Evolutionary conservation across 2,888 invertebrate genomes (phyloP).

Genomic region (Cataglyphis livida): DNA sequence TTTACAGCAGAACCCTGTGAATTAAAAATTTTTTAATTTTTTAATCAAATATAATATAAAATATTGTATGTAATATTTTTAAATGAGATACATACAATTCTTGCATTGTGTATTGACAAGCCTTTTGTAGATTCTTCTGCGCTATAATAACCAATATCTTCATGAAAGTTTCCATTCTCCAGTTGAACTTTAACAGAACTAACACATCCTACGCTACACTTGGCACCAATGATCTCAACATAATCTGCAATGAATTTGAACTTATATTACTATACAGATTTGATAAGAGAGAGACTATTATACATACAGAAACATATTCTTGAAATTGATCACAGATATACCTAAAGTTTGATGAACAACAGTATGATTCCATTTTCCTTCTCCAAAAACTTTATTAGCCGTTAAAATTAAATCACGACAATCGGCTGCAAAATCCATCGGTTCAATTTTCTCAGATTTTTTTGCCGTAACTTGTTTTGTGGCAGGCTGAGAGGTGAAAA

Average conservation of each 20-base stretch:
- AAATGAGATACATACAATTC: slow-evolving; percentile 64
- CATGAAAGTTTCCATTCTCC: slow-evolving; percentile 71
- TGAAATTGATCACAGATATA: slow-evolving; percentile 9
- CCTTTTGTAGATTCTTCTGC: slow-evolving; percentile 72
- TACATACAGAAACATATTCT: not conserved
- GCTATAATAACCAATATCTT: slow-evolving; percentile 75
- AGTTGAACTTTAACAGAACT: slow-evolving; percentile 75
- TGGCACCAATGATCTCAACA: slow-evolving; percentile 72
- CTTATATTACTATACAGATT: not conserved
- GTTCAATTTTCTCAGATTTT: slow-evolving; percentile 29
- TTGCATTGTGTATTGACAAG: slow-evolving; percentile 70
- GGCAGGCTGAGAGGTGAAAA: slow-evolving; percentile 51
- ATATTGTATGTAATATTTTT: not conserved
- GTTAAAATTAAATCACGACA: slow-evolving; percentile 69
- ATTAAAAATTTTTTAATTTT: not conserved
- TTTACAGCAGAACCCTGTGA: slow-evolving; percentile 72
- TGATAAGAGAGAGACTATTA: not conserved
- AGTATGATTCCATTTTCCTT: slow-evolving; percentile 74
- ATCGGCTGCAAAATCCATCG: slow-evolving; percentile 35
- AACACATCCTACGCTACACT: slow-evolving; percentile 74
- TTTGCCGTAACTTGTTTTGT: slow-evolving; percentile 23
- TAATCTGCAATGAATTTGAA: slow-evolving; percentile 68
- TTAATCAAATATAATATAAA: not conserved
- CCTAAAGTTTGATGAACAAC: slow-evolving; percentile 76
- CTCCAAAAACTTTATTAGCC: slow-evolving; percentile 73